Evolutionary conservation across 2,888 invertebrate genomes (phyloP).

Genomic region (Tuberolachnus salignus): DNA sequence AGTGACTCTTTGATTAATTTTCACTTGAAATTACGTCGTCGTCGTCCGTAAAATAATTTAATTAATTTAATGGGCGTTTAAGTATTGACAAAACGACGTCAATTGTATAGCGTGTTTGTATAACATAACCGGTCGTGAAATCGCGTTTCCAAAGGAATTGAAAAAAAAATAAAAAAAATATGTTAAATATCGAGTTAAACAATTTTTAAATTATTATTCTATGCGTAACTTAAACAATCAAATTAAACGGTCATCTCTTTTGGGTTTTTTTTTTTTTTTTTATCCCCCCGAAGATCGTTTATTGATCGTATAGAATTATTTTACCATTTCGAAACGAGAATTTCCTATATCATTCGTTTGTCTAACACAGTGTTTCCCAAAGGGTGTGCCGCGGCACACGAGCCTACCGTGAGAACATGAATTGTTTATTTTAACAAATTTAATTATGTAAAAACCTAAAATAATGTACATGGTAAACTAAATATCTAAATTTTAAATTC

Average conservation of each 20-base stretch:
- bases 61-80: constrained; percentile 34
- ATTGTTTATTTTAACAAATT: no score
- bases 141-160: constrained; percentile 31
- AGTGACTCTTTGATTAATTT: constrained; percentile 16
- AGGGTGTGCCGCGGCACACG: no score
- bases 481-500: no score
- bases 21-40: background rate
- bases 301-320: no score
- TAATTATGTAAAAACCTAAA: no score
- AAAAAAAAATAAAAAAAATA: background rate
- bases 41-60: constrained; percentile 22
- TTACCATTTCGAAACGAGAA: no score
- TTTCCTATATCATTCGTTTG: no score
- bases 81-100: constrained; percentile 46
- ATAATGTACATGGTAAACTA: no score
- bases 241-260: background rate
- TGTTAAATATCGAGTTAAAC: background rate
- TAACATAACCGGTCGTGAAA: constrained; percentile 33
- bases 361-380: no score
- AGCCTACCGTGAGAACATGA: no score
- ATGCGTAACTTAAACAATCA: no score
- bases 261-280: background rate
- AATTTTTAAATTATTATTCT: constrained; percentile 15
- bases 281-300: no score
- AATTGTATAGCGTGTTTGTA: background rate